A percentile compares a stretch with the other conserved stretches of the same genome.
Conservation (phyloP, 2,888 invertebrate genomes). For the Agonopterix subpropinquella region DNA sequence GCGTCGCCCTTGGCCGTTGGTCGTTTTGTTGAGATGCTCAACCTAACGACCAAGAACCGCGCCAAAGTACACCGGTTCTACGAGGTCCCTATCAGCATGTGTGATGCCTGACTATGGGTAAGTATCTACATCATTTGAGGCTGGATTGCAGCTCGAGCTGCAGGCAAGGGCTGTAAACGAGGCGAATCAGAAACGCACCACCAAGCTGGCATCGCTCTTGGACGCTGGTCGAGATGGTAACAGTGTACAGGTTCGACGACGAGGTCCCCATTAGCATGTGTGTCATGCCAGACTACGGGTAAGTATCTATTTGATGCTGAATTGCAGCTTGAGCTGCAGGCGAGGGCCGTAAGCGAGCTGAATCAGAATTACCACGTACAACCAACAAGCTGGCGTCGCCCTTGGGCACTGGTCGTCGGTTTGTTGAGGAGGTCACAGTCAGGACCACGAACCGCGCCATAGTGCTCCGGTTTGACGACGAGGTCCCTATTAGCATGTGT, state of each 20-base stretch:
- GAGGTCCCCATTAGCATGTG: constrained; percentile 81
- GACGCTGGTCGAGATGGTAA: constrained; percentile 82
- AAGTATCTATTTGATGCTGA: too few species aligned
- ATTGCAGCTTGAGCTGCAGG: too few species aligned
- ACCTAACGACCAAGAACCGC: constrained; percentile 72
- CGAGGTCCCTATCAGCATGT: constrained; percentile 80
- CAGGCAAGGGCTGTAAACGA: too few species aligned
- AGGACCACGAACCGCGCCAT: constrained; percentile 74
- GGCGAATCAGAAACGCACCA: neutral
- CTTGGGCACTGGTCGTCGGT: too few species aligned
- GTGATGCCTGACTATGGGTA: constrained; percentile 81
- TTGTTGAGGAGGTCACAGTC: too few species aligned
- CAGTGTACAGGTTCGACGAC: constrained; percentile 72
- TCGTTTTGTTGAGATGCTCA: too few species aligned
- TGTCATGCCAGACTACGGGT: constrained; percentile 81
- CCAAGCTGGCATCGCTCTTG: constrained; percentile 28
- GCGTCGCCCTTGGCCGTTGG: too few species aligned
- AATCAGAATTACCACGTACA: too few species aligned
- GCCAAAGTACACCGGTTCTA: constrained; percentile 76
- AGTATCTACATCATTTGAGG: constrained; percentile 13
- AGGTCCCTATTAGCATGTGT: constrained; percentile 82
- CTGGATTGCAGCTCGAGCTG: too few species aligned
- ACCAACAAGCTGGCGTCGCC: too few species aligned
- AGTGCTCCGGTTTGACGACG: constrained; percentile 74
- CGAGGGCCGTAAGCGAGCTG: too few species aligned